Evolutionary conservation across 2,888 invertebrate species (phyloP).

Genomic region (Lycia hirtaria): DNA sequence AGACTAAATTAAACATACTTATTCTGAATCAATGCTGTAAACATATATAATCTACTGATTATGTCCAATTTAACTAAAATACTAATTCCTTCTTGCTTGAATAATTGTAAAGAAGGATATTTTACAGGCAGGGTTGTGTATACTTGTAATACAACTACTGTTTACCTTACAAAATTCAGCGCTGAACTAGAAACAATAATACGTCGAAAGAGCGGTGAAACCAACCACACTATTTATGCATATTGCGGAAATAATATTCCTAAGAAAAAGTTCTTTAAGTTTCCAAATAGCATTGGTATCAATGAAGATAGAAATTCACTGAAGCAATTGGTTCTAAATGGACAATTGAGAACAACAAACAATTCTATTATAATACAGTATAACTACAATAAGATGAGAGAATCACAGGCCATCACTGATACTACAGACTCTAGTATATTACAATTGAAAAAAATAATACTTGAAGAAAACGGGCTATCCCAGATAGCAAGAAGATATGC

Average conservation of each 20-base stretch:
- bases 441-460: constrained; percentile 60
- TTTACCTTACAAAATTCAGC: constrained; percentile 63
- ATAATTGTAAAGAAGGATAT: constrained; percentile 48
- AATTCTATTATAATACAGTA: constrained; percentile 67
- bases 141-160: constrained; percentile 47
- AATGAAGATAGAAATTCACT: constrained; percentile 46
- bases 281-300: constrained; percentile 51
- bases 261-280: constrained; percentile 33
- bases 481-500: constrained; percentile 29
- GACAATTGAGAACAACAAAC: constrained; percentile 44
- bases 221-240: constrained; percentile 54
- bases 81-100: constrained; percentile 56
- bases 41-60: no score
- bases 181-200: constrained; percentile 39
- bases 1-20: no score
- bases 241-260: constrained; percentile 44
- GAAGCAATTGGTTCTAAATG: constrained; percentile 55
- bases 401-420: constrained; percentile 64
- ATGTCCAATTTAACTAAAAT: constrained; percentile 43
- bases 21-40: not conserved
- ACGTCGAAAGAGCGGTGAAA: constrained; percentile 35
- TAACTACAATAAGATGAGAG: constrained; percentile 63
- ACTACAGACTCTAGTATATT: constrained; percentile 55
- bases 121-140: constrained; percentile 59
- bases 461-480: constrained; percentile 46